Conservation (phyloP, 2,113 vertebrate species). For the Urocitellus parryii region DNA sequence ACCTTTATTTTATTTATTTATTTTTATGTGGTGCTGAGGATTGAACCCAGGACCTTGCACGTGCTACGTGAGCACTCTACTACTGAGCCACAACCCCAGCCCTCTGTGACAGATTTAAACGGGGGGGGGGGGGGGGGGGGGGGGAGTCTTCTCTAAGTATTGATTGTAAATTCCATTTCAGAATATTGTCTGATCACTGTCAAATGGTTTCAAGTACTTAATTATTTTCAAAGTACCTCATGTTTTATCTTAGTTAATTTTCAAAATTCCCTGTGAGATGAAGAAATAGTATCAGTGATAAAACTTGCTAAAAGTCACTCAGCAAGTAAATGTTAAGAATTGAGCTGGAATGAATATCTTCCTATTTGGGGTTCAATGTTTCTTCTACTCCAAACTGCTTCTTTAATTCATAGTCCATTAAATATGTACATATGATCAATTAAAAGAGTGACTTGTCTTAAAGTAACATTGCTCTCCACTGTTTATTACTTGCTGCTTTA, state of each 20-base stretch:
- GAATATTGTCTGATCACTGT: neutral
- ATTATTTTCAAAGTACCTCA: constrained; percentile 49
- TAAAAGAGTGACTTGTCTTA: constrained; percentile 33
- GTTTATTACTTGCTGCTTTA: constrained; percentile 8
- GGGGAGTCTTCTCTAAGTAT: neutral
- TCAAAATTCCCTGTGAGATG: constrained; percentile 38
- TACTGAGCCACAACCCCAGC: too few relatives aligned
- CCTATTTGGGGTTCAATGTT: constrained; percentile 7
- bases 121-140: too few relatives aligned
- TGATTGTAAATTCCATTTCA: constrained; percentile 45
- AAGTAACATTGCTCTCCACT: constrained; percentile 17
- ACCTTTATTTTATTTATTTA: too few relatives aligned
- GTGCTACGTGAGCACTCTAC: too few relatives aligned
- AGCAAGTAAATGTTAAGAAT: neutral
- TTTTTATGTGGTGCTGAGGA: too few relatives aligned
- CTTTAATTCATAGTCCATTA: constrained; percentile 47
- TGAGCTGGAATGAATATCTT: neutral
- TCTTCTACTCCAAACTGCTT: constrained; percentile 25
- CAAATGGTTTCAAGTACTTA: constrained; percentile 41
- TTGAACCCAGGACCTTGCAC: too few relatives aligned
- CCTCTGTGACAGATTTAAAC: neutral
- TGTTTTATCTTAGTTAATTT: constrained; percentile 12
- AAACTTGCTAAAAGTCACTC: constrained; percentile 10
- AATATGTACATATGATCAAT: neutral
- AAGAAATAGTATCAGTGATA: constrained; percentile 11